Evolutionary conservation across 2,797 vertebrate genomes (phyloP), one percentile per base, ranked within the genome.

Genomic region (Leptoclinus maculatus): DNA sequence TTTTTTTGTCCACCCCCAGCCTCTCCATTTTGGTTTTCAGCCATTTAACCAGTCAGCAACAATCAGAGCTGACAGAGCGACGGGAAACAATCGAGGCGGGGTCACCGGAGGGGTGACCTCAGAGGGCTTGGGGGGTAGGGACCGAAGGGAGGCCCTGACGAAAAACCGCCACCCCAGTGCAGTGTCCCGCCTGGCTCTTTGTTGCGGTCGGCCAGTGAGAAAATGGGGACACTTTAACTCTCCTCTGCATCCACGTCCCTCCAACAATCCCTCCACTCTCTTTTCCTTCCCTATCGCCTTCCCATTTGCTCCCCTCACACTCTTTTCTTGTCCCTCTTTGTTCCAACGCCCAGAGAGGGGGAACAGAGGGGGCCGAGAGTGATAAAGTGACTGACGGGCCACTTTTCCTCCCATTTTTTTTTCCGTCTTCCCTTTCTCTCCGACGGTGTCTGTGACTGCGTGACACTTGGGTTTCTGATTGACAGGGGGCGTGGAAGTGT

Each of bases 21-120:
- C 87, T 78, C 67, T 90, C 71, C 88, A 83, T 90, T 94, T 93
- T 90, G 86, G 88, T 92, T 90, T 91, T 90, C 90, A 90, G 93
- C 93, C 92, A 95, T 96, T 96, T 95, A 96, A 95, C 95, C 92
- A 91, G 93, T 94, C 93, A 91, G 93, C 88, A 89, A 95, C 94
- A 95, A 96, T 96, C 91, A 90, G 90, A 94, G 92, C 92, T 96
- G 95, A 95, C 95, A 95, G 94, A 95, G 93, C 87, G 86, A 95
- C 80, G 91, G 93, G 94, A 95, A 95, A 95, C 94, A 95, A 95
- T 95, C 80, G 90, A 93, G 92, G 92, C 75, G 77, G 93, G 94
- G 95, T 96, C 93, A 81, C 60, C 79, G 70, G 83, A 93, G 91
- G 88, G 89, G 88, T 94, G 94, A 95, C 94, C 94, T 93, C 84